Percentiles rank a stretch among this genome's conserved stretches.
phyloP scores from a whole-genome alignment of 2,888 invertebrate species.

The Stratiomys singularior region DNA sequence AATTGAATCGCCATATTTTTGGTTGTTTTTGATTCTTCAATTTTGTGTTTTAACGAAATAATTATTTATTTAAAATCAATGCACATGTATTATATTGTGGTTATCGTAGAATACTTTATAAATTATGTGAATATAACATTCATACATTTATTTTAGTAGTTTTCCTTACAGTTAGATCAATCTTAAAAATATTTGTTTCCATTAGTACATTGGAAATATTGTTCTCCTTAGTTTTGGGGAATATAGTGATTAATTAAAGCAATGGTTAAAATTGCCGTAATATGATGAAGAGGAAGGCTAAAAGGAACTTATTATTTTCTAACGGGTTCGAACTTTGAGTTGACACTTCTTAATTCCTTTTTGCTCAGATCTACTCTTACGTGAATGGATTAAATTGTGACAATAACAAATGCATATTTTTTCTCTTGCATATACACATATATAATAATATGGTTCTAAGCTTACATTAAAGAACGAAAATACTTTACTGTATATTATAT shows the following conservation, averaged over 20 bases:
- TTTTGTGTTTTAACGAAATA: slow-evolving; percentile 4
- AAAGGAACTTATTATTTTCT: slow-evolving; percentile 36
- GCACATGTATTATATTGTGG: slow-evolving; percentile 47
- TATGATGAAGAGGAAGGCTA: slow-evolving; percentile 7
- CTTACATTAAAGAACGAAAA: slow-evolving; percentile 37
- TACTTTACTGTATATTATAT: slow-evolving; percentile 36
- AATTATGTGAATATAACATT: neutral
- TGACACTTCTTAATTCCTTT: neutral
- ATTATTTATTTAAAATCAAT: slow-evolving; percentile 42
- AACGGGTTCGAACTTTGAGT: slow-evolving; percentile 26
- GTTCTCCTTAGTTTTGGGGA: neutral
- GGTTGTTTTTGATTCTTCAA: too few species aligned
- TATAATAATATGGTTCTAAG: neutral
- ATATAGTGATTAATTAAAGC: neutral
- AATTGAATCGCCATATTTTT: slow-evolving; percentile 9
- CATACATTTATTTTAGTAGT: slow-evolving; percentile 14
- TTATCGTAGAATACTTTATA: neutral
- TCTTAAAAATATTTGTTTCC: neutral
- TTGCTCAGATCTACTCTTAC: neutral
- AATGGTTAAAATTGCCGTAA: neutral
- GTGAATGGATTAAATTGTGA: slow-evolving; percentile 20
- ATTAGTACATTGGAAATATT: neutral
- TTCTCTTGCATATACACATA: slow-evolving; percentile 19
- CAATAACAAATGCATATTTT: slow-evolving; percentile 26
- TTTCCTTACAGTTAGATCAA: neutral